Evolutionary conservation across 2,888 invertebrate species (phyloP).

Genomic region (Anagyrus pseudococci): DNA sequence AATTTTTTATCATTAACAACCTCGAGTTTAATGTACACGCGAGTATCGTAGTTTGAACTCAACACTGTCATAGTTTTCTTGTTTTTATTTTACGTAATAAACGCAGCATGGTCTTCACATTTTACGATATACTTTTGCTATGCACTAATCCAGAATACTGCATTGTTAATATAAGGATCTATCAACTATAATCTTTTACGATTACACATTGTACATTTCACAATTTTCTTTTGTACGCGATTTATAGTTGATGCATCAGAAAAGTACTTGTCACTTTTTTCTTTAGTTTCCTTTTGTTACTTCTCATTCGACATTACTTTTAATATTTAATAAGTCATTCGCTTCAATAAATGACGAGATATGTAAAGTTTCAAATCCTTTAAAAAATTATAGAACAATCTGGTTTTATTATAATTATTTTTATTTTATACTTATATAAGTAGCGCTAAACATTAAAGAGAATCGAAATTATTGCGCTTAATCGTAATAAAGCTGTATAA

Average conservation of each 20-base stretch:
- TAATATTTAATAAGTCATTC: constrained; percentile 27
- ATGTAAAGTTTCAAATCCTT: constrained; percentile 35
- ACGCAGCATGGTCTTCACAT: constrained; percentile 38
- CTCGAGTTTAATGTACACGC: constrained; percentile 46
- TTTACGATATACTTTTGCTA: constrained; percentile 30
- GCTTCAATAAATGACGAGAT: constrained; percentile 31
- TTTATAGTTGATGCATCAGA: constrained; percentile 43
- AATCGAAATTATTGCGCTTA: constrained; percentile 35
- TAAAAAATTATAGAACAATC: constrained; percentile 32
- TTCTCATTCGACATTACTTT: constrained; percentile 6
- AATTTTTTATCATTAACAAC: constrained; percentile 51
- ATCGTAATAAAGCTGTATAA: constrained; percentile 33
- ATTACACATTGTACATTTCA: background rate
- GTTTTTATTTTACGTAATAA: constrained; percentile 5
- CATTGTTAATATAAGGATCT: constrained; percentile 48
- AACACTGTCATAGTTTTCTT: constrained; percentile 23
- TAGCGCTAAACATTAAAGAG: constrained; percentile 26
- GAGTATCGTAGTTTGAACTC: constrained; percentile 19
- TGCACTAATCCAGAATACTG: constrained; percentile 53
- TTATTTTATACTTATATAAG: constrained; percentile 13
- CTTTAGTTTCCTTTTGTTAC: constrained; percentile 1
- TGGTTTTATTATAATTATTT: background rate
- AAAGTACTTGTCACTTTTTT: constrained; percentile 39
- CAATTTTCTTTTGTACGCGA: background rate
- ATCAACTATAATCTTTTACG: constrained; percentile 43